Evolutionary conservation across 2,888 invertebrate species (phyloP), one percentile per base, ranked within the genome.

Genomic region (Pandemis corylana): DNA sequence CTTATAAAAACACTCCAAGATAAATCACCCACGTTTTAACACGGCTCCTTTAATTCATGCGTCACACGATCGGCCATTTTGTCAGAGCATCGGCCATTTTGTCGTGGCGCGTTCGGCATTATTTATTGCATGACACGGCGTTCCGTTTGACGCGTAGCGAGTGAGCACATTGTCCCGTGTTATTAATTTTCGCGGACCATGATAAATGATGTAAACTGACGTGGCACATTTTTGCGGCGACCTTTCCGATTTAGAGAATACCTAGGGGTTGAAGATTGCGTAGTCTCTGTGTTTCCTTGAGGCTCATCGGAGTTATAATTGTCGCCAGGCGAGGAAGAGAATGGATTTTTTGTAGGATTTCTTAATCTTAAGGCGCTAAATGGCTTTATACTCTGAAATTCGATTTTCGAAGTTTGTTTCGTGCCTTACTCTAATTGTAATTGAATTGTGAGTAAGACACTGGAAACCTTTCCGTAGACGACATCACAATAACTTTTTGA

Each of bases 161-260:
- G 75, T 68, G 61, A 70, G 73, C 75, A 64, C 65, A 71, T 82
- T 83, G 83, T 83, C 79, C 81, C 76, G 68, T 70, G 79, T 76
- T 81, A 82, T 82, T 83, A 84, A 77, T 82, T 80, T 80, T 78
- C 61, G 15, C 73, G 61, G 20, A 63, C 73, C 68, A 81, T 84
- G 86, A 85, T 85, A 83, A 83, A 86, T 85, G 77, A 80, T 78
- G 75, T 77, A 70, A 77, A 79, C 79, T 82, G 81, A 79, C 79
- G 81, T 80, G 65, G 80, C 79, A 78, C 73, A 78, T 75, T 75
- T 70, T 67, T 67, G 28, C 49, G 7, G 61, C 44, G 56, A 63
- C 70, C 67, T 70, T 74, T 71, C 28, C 67, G 71, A 67, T 75
- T 75, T 63, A 62, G 62, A 44, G 53, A 66, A 70, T 67, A 65